Percentiles rank a stretch among this genome's conserved stretches.
phyloP scores from a whole-genome alignment of 53 echinoderm and acorn worm species.

The Echinometra lucunter region DNA sequence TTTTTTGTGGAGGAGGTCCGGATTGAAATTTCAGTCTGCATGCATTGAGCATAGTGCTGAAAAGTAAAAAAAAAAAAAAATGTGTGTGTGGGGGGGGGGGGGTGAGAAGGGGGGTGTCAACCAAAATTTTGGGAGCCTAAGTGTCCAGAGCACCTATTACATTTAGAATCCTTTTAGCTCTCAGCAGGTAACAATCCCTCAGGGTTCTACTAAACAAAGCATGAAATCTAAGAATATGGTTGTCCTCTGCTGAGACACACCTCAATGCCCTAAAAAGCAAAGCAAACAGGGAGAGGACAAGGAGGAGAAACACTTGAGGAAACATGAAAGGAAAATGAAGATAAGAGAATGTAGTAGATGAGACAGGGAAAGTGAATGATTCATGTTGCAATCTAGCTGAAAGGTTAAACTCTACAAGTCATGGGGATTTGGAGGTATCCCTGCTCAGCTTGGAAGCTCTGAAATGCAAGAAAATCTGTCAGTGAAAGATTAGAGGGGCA shows the following conservation, averaged over 20 bases:
- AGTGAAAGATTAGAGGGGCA: neutral
- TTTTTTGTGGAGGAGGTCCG: too few species aligned
- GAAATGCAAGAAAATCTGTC: neutral
- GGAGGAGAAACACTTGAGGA: neutral
- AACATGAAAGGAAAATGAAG: neutral
- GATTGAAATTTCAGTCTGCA: too few species aligned
- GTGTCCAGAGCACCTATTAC: too few species aligned
- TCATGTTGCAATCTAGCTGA: neutral
- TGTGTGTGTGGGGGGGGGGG: too few species aligned
- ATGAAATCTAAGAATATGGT: neutral
- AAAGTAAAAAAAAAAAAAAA: too few species aligned
- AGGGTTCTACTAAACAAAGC: neutral
- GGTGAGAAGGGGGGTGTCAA: too few species aligned
- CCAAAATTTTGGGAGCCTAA: too few species aligned
- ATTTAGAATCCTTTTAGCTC: neutral
- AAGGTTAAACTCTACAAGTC: constrained; percentile 25
- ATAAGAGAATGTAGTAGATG: neutral
- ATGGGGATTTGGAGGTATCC: constrained; percentile 14
- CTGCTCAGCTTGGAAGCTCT: neutral
- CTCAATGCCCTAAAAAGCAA: neutral
- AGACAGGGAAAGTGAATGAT: constrained; percentile 10
- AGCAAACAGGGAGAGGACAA: neutral
- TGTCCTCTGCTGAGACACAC: neutral
- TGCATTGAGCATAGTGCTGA: too few species aligned
- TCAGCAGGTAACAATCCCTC: neutral